phyloP scores from a whole-genome alignment of 2,113 vertebrate species.

The Trichechus manatus region DNA sequence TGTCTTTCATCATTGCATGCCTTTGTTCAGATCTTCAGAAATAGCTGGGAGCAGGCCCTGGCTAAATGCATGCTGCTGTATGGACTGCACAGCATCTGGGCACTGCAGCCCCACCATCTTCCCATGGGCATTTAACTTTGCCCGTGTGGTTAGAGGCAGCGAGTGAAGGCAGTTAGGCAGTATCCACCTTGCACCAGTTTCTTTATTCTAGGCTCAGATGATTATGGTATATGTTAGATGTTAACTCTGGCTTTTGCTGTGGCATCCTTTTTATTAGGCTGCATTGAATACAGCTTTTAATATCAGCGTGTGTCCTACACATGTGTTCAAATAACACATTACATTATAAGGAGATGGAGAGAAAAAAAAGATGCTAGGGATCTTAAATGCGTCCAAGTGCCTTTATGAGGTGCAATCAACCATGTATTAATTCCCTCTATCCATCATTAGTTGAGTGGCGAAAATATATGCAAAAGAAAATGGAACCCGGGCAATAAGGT shows the following conservation, averaged over 20 bases:
- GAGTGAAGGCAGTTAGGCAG: neutral
- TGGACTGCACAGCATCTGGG: rapidly evolving
- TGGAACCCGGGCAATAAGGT: conserved; percentile 59
- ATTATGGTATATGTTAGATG: neutral
- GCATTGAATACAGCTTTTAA: conserved; percentile 60
- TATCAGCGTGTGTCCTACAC: conserved; percentile 58
- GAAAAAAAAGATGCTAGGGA: conserved; percentile 52
- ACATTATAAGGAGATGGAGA: conserved; percentile 56
- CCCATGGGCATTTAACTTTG: neutral
- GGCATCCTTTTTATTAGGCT: conserved; percentile 59
- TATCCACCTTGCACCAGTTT: neutral
- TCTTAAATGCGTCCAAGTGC: conserved; percentile 55
- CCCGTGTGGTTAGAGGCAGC: neutral
- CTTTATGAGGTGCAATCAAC: conserved; percentile 75
- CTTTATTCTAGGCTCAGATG: conserved; percentile 32
- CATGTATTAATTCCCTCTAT: conserved; percentile 74
- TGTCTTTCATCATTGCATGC: too few relatives aligned
- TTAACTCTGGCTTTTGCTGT: conserved; percentile 39
- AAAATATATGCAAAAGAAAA: conserved; percentile 72
- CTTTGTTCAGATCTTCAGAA: neutral
- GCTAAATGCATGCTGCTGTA: neutral
- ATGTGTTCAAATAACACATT: conserved; percentile 65
- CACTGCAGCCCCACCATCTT: rapidly evolving
- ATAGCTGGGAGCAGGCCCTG: neutral
- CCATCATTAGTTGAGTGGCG: conserved; percentile 70